Conservation (phyloP, 92 coral and sea anemone genomes). For the Ricordea florida region DNA sequence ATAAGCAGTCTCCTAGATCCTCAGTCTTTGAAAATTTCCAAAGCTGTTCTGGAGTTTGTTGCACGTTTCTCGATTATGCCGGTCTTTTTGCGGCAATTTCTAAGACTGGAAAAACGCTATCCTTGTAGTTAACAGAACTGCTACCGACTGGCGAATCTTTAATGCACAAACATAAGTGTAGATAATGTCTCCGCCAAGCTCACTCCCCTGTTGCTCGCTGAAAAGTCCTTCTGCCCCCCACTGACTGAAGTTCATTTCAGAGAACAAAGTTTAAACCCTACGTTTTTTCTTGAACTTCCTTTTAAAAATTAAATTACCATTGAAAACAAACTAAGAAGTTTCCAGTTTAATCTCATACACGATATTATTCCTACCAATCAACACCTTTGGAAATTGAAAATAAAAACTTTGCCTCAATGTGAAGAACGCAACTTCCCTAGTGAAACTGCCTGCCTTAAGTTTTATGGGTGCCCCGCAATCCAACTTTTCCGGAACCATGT, state of each 20-base stretch:
- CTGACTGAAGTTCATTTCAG: neutral
- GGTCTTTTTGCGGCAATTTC: neutral
- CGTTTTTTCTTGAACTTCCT: neutral
- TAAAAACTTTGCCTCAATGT: too few relatives aligned
- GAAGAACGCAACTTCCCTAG: neutral
- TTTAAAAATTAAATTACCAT: slow-evolving; percentile 30
- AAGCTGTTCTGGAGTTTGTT: neutral
- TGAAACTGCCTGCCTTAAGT: neutral
- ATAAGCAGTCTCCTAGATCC: neutral
- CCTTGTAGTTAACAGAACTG: neutral
- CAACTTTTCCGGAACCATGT: neutral
- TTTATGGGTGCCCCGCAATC: neutral
- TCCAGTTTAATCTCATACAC: slow-evolving; percentile 18
- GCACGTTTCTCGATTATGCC: slow-evolving; percentile 5
- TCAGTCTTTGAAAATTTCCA: neutral
- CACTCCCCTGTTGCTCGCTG: neutral
- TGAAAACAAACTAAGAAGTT: slow-evolving; percentile 35
- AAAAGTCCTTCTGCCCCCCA: slow-evolving; percentile 1
- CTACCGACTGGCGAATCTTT: neutral
- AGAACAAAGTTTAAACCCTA: neutral
- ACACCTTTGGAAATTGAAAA: too few relatives aligned
- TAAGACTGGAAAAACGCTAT: neutral
- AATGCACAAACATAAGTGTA: neutral
- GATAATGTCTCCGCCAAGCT: slow-evolving; percentile 2
- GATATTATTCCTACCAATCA: neutral